These are phyloP conservation scores for Lethenteron camtschaticum DNA, from an alignment of 2,113 vertebrate species.

Conservation along the genomic window DNA sequence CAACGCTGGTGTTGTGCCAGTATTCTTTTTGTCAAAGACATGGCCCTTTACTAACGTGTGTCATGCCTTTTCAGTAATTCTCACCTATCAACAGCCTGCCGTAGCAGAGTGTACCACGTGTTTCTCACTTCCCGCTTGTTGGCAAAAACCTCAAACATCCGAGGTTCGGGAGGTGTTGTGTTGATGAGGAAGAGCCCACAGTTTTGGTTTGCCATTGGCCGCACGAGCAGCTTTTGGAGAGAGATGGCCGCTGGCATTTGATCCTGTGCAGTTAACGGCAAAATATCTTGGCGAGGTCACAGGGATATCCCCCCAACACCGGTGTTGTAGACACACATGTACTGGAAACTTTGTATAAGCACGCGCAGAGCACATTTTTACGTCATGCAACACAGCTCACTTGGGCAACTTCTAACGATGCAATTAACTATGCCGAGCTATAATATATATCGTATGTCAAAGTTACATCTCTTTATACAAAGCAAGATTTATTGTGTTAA, in stretches of 20 bases:
- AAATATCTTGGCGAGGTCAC: background rate
- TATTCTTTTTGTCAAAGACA: background rate
- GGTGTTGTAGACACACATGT: background rate
- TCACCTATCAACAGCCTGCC: slow-evolving; percentile 2
- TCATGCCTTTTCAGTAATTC: background rate
- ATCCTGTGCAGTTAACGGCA: background rate
- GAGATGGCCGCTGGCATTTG: background rate
- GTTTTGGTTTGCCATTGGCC: background rate
- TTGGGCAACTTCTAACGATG: background rate
- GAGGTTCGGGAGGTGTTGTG: background rate
- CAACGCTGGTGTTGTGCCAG: too few species aligned
- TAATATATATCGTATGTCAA: too few species aligned
- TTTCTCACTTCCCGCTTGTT: background rate
- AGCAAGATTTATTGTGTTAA: too few species aligned
- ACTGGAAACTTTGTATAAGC: background rate
- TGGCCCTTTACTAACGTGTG: background rate
- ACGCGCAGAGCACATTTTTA: background rate
- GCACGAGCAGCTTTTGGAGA: slow-evolving; percentile 2
- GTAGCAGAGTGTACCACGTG: background rate
- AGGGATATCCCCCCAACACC: background rate
- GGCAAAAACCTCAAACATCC: slow-evolving; percentile 5
- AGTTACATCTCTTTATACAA: too few species aligned
- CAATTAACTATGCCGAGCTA: too few species aligned
- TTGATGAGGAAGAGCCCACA: slow-evolving; percentile 3
- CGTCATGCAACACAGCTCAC: background rate